Conservation (phyloP, 2,113 vertebrate species). For the Theristicus caerulescens region DNA sequence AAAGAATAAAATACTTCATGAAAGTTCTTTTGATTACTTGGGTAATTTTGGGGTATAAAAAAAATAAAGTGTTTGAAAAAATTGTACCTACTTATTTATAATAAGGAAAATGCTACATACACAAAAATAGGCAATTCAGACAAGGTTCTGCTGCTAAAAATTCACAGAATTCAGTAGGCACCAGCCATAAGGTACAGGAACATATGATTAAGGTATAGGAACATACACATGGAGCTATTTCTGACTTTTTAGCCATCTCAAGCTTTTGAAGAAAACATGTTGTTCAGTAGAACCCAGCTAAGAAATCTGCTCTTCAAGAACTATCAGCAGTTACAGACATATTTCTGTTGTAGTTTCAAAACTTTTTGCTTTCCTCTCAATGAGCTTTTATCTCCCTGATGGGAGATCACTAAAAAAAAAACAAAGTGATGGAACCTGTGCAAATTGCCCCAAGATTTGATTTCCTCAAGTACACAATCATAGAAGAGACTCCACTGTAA, state of each 20-base stretch:
- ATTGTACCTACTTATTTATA: background rate
- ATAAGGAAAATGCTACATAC: background rate
- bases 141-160: background rate
- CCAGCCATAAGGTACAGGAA: background rate
- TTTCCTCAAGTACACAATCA: background rate
- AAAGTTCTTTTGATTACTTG: background rate
- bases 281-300: background rate
- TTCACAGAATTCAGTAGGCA: background rate
- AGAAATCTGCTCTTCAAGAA: background rate
- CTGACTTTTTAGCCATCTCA: background rate
- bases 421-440: background rate
- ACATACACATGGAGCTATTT: background rate
- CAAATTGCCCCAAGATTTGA: background rate
- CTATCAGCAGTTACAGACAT: background rate
- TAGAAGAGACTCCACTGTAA: background rate
- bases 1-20: background rate
- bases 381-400: background rate
- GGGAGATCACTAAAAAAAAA: background rate
- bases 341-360: background rate
- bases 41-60: background rate
- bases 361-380: background rate
- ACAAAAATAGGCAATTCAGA: background rate
- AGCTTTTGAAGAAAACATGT: background rate
- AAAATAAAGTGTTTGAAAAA: background rate
- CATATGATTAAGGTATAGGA: background rate